A percentile compares a stretch with the other conserved stretches of the same genome.
Evolutionary conservation across 2,888 invertebrate species (phyloP).

Genomic region (Antheraea assamensis): DNA sequence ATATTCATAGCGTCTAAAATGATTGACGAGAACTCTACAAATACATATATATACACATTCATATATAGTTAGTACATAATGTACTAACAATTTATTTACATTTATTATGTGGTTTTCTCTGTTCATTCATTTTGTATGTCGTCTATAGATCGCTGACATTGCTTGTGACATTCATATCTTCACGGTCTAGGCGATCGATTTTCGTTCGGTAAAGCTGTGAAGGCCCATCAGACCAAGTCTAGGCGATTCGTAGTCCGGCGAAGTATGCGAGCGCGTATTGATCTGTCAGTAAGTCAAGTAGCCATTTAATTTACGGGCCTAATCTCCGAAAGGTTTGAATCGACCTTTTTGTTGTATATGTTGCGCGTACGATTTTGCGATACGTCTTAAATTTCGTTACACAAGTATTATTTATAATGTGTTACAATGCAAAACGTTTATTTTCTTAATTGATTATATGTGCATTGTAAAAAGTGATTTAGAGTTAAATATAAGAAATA

Average conservation of each 20-base stretch:
- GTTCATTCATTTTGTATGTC: not conserved
- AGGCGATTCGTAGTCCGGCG: too few species aligned
- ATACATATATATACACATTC: too few species aligned
- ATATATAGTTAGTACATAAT: too few species aligned
- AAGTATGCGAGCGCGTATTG: conserved; percentile 49
- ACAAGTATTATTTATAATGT: too few species aligned
- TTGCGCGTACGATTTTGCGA: not conserved
- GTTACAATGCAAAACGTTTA: not conserved
- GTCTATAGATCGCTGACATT: not conserved
- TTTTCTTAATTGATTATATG: not conserved
- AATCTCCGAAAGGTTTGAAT: conserved; percentile 56
- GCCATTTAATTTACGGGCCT: conserved; percentile 44
- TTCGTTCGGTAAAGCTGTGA: too few species aligned
- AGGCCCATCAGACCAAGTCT: too few species aligned
- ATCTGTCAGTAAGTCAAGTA: conserved; percentile 45
- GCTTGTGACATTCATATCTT: not conserved
- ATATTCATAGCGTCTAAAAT: too few species aligned
- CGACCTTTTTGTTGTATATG: conserved; percentile 34
- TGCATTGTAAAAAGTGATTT: not conserved
- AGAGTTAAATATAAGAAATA: not conserved
- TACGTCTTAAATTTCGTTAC: not conserved
- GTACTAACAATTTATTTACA: not conserved
- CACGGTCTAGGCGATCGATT: not conserved
- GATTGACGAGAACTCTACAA: too few species aligned
- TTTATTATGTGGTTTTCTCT: not conserved